These are phyloP conservation scores for Clostera curtula DNA, from an alignment of 2,888 invertebrate species.

Conservation along the genomic window DNA sequence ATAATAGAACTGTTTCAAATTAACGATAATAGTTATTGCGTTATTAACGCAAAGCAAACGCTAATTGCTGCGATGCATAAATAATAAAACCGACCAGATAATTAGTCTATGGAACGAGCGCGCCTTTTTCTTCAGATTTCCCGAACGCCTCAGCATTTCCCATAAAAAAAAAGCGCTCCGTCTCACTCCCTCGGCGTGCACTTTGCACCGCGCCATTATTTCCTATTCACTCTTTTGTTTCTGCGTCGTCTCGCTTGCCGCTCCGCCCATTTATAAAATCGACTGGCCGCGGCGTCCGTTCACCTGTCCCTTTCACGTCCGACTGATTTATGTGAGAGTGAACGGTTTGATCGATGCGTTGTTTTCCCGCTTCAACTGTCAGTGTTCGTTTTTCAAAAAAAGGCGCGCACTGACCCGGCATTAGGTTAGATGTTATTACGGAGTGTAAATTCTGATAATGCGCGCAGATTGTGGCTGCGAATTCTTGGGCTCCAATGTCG, in stretches of 20 bases:
- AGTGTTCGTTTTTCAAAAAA: constrained; percentile 49
- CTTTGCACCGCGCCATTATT: constrained; percentile 61
- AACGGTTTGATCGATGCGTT: constrained; percentile 72
- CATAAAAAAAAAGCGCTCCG: constrained; percentile 41
- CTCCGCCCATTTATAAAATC: constrained; percentile 75
- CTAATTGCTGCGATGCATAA: constrained; percentile 32
- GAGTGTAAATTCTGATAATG: constrained; percentile 62
- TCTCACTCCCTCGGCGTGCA: constrained; percentile 55
- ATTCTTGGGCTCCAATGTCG: constrained; percentile 56
- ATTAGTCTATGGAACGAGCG: constrained; percentile 31
- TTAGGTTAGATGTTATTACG: constrained; percentile 50
- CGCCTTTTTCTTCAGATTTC: constrained; percentile 62
- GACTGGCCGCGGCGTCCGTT: constrained; percentile 59
- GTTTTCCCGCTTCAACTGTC: constrained; percentile 63
- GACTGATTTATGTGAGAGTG: constrained; percentile 73
- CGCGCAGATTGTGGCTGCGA: constrained; percentile 51
- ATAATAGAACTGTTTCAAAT: constrained; percentile 21
- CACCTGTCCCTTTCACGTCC: constrained; percentile 71
- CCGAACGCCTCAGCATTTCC: constrained; percentile 59
- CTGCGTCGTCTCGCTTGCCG: constrained; percentile 60
- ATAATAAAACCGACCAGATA: constrained; percentile 30
- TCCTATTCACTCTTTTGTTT: constrained; percentile 71
- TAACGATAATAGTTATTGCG: constrained; percentile 21
- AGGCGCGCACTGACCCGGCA: constrained; percentile 37
- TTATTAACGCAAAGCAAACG: constrained; percentile 27